Conservation (phyloP, 2,888 invertebrate species). For the Dione vanillae region DNA sequence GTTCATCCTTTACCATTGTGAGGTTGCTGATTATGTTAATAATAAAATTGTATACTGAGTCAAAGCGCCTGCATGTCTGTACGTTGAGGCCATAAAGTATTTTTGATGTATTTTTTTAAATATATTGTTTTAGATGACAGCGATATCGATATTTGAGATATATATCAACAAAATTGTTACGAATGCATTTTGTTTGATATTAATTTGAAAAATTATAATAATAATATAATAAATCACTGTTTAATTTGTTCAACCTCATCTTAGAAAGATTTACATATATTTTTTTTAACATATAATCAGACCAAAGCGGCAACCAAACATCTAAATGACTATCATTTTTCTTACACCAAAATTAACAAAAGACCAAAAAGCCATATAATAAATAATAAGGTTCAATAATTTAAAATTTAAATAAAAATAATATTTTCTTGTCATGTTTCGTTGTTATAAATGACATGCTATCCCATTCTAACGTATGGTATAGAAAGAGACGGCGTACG, state of each 20-base stretch:
- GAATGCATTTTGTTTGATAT: neutral
- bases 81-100: neutral
- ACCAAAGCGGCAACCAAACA: neutral
- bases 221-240: neutral
- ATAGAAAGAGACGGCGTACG: neutral
- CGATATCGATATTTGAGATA: neutral
- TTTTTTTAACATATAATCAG: neutral
- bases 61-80: constrained; percentile 17
- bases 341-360: constrained; percentile 5
- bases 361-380: neutral
- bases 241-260: neutral
- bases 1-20: constrained; percentile 32
- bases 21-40: constrained; percentile 38
- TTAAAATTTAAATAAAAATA: constrained; percentile 19
- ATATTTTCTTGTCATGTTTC: constrained; percentile 18
- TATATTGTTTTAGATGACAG: neutral
- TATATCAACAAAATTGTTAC: neutral
- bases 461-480: neutral
- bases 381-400: constrained; percentile 11
- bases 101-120: constrained; percentile 11
- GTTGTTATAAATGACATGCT: constrained; percentile 10
- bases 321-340: neutral
- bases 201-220: neutral
- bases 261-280: neutral
- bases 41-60: neutral